Base-by-base conservation (phyloP, 2,797 vertebrate genomes). In the Triplophysa bombifrons region DNA sequence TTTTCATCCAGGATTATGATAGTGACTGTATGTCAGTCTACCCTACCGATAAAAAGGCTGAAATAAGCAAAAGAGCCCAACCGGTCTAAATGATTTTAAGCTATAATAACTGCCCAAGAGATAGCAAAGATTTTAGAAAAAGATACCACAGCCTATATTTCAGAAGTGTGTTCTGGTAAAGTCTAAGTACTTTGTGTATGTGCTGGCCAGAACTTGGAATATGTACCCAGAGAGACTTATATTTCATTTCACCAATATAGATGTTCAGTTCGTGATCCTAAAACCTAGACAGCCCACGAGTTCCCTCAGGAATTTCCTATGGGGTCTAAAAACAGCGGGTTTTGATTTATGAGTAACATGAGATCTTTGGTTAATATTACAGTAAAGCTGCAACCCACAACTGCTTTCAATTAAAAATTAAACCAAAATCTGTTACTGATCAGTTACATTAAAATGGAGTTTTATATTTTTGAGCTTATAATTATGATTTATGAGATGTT, bases 21-120 rank as follows among this genome's bases (percentile, higher is more conserved):
- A n/a, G 70, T 50, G 41, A 60, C 27, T 63, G 80, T 83, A 71
- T 77, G 74, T 80, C n/a, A 85, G 73, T 27, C n/a, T 69, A 79
- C 80, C 71, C 76, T 76, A 81, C 83, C 73, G 19, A 74, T 34
- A 51, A 82, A 78, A 63, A 44, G 78, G 0, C 41, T 11, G 41
- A 83, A 78, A 83, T 25, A 85, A 61, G 38, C n/a, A 38, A 69
- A 38, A 41, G 16, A 65, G 63, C 34, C 17, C 19, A 41, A n/a
- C 2, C 22, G 68, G 53, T 58, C 50, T 16, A 14, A 65, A 22
- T 16, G n/a, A 51, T 63, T 70, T 78, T 14, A 51, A 63, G 56
- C 46, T 38, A 19, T 70, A 63, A 70, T 61, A 60, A 48, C 46
- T 27, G 16, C 14, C 11, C 22, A 13, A 51, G 27, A 8, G 25